These are phyloP conservation scores for Zaprionus davidi DNA, from an alignment of 1,140 invertebrate genomes.

Conservation along the genomic window DNA sequence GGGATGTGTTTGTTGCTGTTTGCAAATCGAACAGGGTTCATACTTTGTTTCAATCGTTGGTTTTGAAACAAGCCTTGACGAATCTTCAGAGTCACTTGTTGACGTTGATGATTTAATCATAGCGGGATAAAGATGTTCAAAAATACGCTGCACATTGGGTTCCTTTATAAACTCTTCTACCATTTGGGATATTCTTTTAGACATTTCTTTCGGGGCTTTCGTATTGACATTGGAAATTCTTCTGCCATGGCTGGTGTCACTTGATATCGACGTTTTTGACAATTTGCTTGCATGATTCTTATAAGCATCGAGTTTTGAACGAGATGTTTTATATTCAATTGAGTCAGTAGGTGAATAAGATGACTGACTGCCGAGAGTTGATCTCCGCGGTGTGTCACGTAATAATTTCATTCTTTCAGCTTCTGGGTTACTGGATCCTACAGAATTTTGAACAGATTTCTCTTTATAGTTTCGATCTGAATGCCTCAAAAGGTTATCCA, in stretches of 20 bases:
- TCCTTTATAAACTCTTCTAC: not conserved
- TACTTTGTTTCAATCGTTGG: not conserved
- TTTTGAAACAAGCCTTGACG: not conserved
- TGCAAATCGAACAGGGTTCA: slow-evolving; percentile 12
- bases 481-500: too few species aligned
- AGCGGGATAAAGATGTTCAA: not conserved
- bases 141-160: not conserved
- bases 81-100: not conserved
- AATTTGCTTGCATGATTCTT: not conserved
- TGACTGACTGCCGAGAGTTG: not conserved
- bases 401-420: too few species aligned
- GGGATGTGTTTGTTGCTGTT: not conserved
- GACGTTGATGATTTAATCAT: not conserved
- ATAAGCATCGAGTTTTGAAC: too few species aligned
- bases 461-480: too few species aligned
- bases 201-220: not conserved
- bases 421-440: too few species aligned
- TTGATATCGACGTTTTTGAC: not conserved
- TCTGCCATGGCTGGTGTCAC: not conserved
- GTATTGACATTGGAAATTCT: not conserved
- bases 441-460: too few species aligned
- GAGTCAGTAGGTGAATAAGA: not conserved
- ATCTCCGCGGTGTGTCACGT: too few species aligned
- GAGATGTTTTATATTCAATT: not conserved
- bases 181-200: not conserved